A percentile compares a stretch with the other conserved stretches of the same genome.
These are phyloP conservation scores for Microtus montanus DNA, from an alignment of 2,113 vertebrate genomes.

Conservation along the genomic window DNA sequence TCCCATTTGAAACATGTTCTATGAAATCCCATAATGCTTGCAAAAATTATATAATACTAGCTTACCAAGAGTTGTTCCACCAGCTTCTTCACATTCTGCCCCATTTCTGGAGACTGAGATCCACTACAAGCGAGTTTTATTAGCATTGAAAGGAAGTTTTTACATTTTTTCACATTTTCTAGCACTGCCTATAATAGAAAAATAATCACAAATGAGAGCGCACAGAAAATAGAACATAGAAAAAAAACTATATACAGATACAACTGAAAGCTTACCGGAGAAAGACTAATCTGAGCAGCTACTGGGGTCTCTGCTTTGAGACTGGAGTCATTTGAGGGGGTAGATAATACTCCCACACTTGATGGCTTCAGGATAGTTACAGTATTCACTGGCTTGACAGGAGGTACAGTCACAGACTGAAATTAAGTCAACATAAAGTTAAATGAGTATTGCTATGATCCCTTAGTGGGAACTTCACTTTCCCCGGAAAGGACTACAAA, in stretches of 20 bases:
- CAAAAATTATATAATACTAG: background rate
- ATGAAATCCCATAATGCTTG: background rate
- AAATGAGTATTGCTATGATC: background rate
- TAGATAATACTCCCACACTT: slow-evolving; percentile 72
- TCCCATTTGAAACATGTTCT: slow-evolving; percentile 6
- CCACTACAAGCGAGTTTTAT: slow-evolving; percentile 95
- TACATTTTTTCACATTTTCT: slow-evolving; percentile 98
- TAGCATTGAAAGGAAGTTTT: slow-evolving; percentile 96
- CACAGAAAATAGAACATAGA: slow-evolving; percentile 57
- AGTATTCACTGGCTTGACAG: slow-evolving; percentile 81
- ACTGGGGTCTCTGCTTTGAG: slow-evolving; percentile 80
- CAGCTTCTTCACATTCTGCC: slow-evolving; percentile 92
- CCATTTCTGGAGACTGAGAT: slow-evolving; percentile 91
- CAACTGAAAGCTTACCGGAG: slow-evolving; percentile 82
- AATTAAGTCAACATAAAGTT: slow-evolving; percentile 62
- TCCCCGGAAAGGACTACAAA: background rate
- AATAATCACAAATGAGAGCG: slow-evolving; percentile 68
- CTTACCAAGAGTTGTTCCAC: slow-evolving; percentile 94
- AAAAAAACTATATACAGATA: background rate
- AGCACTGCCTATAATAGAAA: slow-evolving; percentile 87
- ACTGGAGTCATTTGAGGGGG: slow-evolving; percentile 67
- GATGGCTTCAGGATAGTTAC: slow-evolving; percentile 82
- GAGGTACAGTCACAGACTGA: slow-evolving; percentile 83
- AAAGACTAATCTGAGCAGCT: slow-evolving; percentile 78
- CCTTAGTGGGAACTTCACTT: background rate